phyloP scores from a whole-genome alignment of 2,888 invertebrate genomes.

The Agrotis segetum region DNA sequence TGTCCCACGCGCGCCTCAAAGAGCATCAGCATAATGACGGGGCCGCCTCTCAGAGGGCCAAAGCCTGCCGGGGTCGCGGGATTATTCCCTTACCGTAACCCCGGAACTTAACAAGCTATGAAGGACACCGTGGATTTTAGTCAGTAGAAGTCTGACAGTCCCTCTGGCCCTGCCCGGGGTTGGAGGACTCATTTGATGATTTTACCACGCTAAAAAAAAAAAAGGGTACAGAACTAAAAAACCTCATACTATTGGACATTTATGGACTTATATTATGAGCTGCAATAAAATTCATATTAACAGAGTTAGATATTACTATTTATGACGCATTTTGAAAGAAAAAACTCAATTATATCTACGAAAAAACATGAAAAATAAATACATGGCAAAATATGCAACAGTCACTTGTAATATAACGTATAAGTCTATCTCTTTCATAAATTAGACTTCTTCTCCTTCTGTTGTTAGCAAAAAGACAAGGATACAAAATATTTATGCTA shows the following conservation, averaged over 20 bases:
- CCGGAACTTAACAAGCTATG: too few species aligned
- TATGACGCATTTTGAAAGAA: slow-evolving; percentile 11
- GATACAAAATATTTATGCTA: background rate
- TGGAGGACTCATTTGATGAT: too few species aligned
- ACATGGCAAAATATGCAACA: slow-evolving; percentile 25
- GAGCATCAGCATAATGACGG: too few species aligned
- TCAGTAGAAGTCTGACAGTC: too few species aligned
- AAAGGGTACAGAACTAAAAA: background rate
- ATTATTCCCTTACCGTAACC: too few species aligned
- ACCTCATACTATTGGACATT: slow-evolving; percentile 1
- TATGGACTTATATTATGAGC: slow-evolving; percentile 10
- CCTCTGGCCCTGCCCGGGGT: too few species aligned
- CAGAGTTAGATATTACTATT: background rate
- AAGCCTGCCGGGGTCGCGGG: too few species aligned
- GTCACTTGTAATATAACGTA: slow-evolving; percentile 4
- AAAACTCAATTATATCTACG: slow-evolving; percentile 28
- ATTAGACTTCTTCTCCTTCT: slow-evolving; percentile 17
- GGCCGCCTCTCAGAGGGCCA: too few species aligned
- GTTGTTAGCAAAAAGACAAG: slow-evolving; percentile 14
- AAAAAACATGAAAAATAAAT: slow-evolving; percentile 45
- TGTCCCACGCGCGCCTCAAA: too few species aligned
- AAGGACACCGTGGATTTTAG: too few species aligned
- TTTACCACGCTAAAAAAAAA: too few species aligned
- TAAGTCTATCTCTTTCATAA: background rate
- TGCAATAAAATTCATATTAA: slow-evolving; percentile 8